These are phyloP conservation scores for Colistium nudipinnis DNA, from an alignment of 2,113 vertebrate genomes.

Conservation along the genomic window DNA sequence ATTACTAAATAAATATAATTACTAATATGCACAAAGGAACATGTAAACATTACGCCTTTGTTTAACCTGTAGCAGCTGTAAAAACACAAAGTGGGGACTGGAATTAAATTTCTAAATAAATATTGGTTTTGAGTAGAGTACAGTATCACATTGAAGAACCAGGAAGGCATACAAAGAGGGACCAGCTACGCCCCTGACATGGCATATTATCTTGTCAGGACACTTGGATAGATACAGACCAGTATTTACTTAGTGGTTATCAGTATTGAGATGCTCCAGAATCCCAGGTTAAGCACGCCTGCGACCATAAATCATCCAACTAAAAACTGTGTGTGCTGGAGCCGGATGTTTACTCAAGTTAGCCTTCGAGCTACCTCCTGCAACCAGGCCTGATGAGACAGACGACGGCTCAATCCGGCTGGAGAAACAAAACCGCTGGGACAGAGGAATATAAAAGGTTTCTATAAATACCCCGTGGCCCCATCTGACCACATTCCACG, in stretches of 20 bases:
- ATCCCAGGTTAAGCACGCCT: conserved; percentile 31
- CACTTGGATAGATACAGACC: conserved; percentile 3
- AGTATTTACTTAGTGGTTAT: conserved; percentile 11
- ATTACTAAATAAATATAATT: conserved; percentile 8
- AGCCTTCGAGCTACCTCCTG: conserved; percentile 40
- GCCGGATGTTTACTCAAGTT: conserved; percentile 59
- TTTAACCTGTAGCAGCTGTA: conserved; percentile 47
- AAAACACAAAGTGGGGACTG: conserved; percentile 38
- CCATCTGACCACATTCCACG: conserved; percentile 67
- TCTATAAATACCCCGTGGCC: conserved; percentile 65
- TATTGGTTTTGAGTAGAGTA: conserved; percentile 37
- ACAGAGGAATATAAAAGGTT: conserved; percentile 63
- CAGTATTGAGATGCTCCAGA: conserved; percentile 12
- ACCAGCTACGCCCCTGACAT: conserved; percentile 32
- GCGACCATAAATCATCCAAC: conserved; percentile 40
- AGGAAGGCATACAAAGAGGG: conserved; percentile 14
- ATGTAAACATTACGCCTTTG: conserved; percentile 34
- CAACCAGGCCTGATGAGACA: conserved; percentile 51
- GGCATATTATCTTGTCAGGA: conserved; percentile 24
- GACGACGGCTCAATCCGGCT: conserved; percentile 56
- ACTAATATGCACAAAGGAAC: conserved; percentile 8
- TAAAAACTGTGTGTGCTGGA: conserved; percentile 15
- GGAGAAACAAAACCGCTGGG: conserved; percentile 58
- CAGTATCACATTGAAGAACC: conserved; percentile 21
- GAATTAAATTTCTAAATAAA: conserved; percentile 56